Percentiles rank a stretch among this genome's conserved stretches.
Conservation (phyloP, 2,797 vertebrate species). For the Neosalanx taihuensis region DNA sequence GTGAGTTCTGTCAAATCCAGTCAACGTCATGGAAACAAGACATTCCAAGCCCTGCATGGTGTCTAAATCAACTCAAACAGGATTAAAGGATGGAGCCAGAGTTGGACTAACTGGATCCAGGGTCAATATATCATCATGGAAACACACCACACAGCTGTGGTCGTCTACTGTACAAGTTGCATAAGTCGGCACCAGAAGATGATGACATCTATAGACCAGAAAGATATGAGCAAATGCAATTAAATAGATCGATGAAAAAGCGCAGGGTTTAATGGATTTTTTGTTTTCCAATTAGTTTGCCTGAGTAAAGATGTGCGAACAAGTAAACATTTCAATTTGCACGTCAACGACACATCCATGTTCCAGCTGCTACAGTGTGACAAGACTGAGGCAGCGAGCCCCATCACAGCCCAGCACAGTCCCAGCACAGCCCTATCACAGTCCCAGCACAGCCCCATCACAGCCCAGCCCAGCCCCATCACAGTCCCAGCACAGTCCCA, state of each 20-base stretch:
- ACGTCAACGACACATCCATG: slow-evolving; percentile 8
- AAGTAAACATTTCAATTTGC: slow-evolving; percentile 35
- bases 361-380: neutral
- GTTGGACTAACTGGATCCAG: neutral
- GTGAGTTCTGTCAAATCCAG: slow-evolving; percentile 21
- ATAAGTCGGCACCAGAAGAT: neutral
- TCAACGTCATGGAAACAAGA: slow-evolving; percentile 2
- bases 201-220: slow-evolving; percentile 13
- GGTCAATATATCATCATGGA: neutral
- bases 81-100: slow-evolving; percentile 3
- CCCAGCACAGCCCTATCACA: too few relatives aligned
- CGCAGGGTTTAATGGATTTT: slow-evolving; percentile 32
- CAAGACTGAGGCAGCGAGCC: neutral
- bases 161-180: neutral
- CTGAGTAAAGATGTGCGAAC: slow-evolving; percentile 19
- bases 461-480: too few relatives aligned
- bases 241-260: slow-evolving; percentile 26
- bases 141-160: neutral
- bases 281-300: slow-evolving; percentile 38
- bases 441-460: too few relatives aligned
- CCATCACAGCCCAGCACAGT: too few relatives aligned
- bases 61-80: neutral
- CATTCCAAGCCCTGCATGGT: neutral
- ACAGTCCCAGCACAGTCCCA: too few relatives aligned
- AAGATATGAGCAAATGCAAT: slow-evolving; percentile 32